A percentile compares a stretch with the other conserved stretches of the same genome.
Evolutionary conservation across 2,888 invertebrate species (phyloP).

Genomic region (Habroteleia sp.): DNA sequence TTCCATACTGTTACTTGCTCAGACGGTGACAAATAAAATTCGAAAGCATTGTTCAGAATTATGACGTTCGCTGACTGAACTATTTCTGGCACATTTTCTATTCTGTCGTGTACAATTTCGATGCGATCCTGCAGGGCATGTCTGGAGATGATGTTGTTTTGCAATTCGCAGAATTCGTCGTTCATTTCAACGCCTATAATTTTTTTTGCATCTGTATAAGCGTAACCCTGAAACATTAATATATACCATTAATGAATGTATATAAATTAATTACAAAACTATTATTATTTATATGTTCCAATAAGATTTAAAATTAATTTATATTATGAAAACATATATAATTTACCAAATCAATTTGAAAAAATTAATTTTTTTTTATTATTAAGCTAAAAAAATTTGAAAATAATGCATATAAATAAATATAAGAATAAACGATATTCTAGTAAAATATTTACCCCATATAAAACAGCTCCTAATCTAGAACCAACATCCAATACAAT

Average conservation of each 20-base stretch:
- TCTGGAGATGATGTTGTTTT: constrained; percentile 83
- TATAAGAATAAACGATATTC: too few species aligned
- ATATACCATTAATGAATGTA: constrained; percentile 1
- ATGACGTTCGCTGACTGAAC: constrained; percentile 84
- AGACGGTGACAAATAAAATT: constrained; percentile 85
- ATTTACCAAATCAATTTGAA: too few species aligned
- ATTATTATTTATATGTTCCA: too few species aligned
- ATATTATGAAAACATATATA: too few species aligned
- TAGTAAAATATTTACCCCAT: constrained; percentile 85
- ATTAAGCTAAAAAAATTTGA: too few species aligned
- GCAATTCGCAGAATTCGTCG: constrained; percentile 84
- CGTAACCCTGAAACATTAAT: constrained; percentile 83
- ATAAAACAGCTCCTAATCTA: constrained; percentile 86
- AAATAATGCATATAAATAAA: too few species aligned
- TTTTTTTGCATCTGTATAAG: constrained; percentile 83
- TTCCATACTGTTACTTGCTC: constrained; percentile 85
- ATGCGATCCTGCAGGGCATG: constrained; percentile 83
- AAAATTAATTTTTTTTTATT: too few species aligned
- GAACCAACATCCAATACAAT: constrained; percentile 87
- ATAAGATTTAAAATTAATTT: too few species aligned
- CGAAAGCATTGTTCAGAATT: constrained; percentile 86
- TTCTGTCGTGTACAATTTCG: constrained; percentile 83
- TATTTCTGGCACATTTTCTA: constrained; percentile 83
- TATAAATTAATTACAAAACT: constrained; percentile 1
- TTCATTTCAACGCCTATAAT: constrained; percentile 88